These are phyloP conservation scores for Planiliza haematocheilus DNA, from an alignment of 2,113 vertebrate genomes.

Conservation along the genomic window DNA sequence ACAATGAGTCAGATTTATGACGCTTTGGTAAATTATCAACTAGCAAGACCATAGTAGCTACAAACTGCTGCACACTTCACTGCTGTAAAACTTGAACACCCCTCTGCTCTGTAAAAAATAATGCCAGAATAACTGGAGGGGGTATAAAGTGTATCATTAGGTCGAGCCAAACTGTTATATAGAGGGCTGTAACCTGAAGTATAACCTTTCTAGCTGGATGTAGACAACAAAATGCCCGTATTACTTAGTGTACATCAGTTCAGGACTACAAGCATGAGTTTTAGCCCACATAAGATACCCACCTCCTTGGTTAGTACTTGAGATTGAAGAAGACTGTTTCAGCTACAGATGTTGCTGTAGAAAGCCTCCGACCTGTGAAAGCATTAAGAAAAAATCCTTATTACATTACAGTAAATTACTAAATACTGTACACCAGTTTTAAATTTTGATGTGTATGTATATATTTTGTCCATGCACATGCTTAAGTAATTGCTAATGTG, in stretches of 20 bases:
- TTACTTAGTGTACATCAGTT: slow-evolving; percentile 3
- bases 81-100: not conserved
- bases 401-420: too few relatives aligned
- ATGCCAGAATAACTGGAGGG: slow-evolving; percentile 1
- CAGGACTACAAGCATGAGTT: not conserved
- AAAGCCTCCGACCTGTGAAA: too few relatives aligned
- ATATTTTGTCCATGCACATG: too few relatives aligned
- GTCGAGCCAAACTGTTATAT: not conserved
- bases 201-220: not conserved
- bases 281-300: too few relatives aligned
- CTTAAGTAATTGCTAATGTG: not conserved
- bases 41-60: not conserved
- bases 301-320: too few relatives aligned
- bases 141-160: slow-evolving; percentile 27
- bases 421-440: too few relatives aligned
- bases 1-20: slow-evolving; percentile 46
- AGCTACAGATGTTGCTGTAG: too few relatives aligned
- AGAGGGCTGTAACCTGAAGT: slow-evolving; percentile 7
- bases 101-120: slow-evolving; percentile 22
- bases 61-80: slow-evolving; percentile 10
- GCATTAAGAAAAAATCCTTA: too few relatives aligned
- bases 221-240: not conserved
- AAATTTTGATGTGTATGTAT: too few relatives aligned
- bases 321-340: too few relatives aligned
- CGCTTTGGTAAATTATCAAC: slow-evolving; percentile 50